Evolutionary conservation across 2,888 invertebrate genomes (phyloP), one percentile per base, ranked within the genome.

Genomic region (Aleiodes testaceus): DNA sequence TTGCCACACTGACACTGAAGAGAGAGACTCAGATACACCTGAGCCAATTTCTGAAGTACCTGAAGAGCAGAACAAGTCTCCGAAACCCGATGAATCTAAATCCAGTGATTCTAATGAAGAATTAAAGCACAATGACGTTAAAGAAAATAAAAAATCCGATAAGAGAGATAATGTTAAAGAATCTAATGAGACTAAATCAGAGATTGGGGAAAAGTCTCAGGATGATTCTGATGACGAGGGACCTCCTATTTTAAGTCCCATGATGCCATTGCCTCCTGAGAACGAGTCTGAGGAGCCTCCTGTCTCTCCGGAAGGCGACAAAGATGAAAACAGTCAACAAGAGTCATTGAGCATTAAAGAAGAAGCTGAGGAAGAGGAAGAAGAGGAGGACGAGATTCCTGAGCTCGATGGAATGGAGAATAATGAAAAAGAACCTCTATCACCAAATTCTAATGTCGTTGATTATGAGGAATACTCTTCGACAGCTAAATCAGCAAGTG

Each of bases 161-260:
- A 71, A 0, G 16, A 36, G 66, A 1, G 47, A 75, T 16, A 14
- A 11, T n/a, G 16, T n/a, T 55, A 67, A 47, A 26, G 47, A n/a
- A 44, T 50, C n/a, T 5, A 74, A 74, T 30, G 47, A 72, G 6
- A 79, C 75, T 36, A 9, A 36, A 9, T 36, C 36, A 36, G 26
- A 64, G 3, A 16, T 65, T 30, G 65, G 61, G 20, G n/a, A 50
- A n/a, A 53, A 45, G 2, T 20, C 45, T 1, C n/a, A 16, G 36
- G 82, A 81, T 53, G 81, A 81, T 36, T 79, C 78, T 1, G 86
- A 86, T 5, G 86, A 87, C 11, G 86, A 86, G 26, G 87, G 84
- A 3, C 85, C 86, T 2, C 86, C 87, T 0, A 79, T 85, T 9
- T 71, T 87, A 20, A 86, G 86, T 73, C 87, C 87, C 0, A 84